Conservation (phyloP, 2,797 vertebrate genomes). For the Melanotaenia pygmaea region DNA sequence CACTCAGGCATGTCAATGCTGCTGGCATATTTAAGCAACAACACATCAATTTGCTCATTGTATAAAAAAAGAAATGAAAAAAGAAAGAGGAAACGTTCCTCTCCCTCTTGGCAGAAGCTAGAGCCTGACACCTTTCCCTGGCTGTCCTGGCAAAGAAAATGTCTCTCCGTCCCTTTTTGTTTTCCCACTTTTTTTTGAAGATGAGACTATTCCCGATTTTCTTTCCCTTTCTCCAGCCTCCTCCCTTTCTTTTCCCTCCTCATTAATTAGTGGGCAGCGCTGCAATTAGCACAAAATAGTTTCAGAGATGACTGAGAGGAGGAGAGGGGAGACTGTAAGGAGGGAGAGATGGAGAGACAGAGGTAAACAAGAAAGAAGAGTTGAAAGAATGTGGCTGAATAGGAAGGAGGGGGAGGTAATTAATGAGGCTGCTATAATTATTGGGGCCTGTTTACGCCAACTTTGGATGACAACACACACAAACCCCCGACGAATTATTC, state of each 20-base stretch:
- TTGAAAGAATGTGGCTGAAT: constrained; percentile 68
- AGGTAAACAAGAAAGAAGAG: constrained; percentile 67
- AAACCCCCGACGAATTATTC: constrained; percentile 30
- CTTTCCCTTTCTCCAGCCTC: constrained; percentile 56
- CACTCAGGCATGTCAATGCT: constrained; percentile 19
- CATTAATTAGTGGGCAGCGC: constrained; percentile 73
- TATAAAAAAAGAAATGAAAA: constrained; percentile 11
- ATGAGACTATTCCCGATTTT: constrained; percentile 61
- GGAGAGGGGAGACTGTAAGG: constrained; percentile 22
- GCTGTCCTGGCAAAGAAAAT: constrained; percentile 72
- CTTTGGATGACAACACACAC: constrained; percentile 44
- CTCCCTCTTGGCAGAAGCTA: constrained; percentile 68
- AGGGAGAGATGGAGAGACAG: constrained; percentile 21
- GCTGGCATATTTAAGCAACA: constrained; percentile 49
- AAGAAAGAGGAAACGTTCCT: constrained; percentile 46
- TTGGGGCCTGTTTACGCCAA: constrained; percentile 69
- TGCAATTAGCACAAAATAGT: constrained; percentile 73
- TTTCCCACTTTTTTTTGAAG: constrained; percentile 62
- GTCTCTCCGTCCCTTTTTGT: constrained; percentile 38
- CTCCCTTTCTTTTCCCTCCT: constrained; percentile 64
- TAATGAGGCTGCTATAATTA: constrained; percentile 79
- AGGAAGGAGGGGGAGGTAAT: constrained; percentile 65
- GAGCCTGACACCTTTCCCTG: constrained; percentile 68
- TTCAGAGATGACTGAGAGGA: constrained; percentile 29
- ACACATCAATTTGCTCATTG: constrained; percentile 58